Base-by-base conservation (phyloP, 2,888 invertebrate species). In the Sialis fuliginosa region DNA sequence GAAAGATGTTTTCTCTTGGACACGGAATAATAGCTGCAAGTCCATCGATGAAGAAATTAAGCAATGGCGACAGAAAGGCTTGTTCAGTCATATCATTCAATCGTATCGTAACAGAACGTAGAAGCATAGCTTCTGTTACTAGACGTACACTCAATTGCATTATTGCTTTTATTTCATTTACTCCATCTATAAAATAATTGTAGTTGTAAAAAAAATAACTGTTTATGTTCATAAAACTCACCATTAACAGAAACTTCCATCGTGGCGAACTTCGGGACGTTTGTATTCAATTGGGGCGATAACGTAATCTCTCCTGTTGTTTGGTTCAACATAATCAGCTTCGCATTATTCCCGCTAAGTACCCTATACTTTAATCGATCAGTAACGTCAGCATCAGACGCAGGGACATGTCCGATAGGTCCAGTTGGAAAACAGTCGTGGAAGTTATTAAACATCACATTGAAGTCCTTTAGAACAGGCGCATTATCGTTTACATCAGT, bases 401-500 rank as follows among this genome's bases (percentile, higher is more conserved):
- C 96, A 1, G 96, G 96, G 33, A 96, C 85, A 48, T 78, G 74
- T 0, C 95, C 95, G 56, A 96, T 87, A 0, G 88, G 79, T 1
- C 86, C 85, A n/a, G 83, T 81, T 0, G 95, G 93, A 60, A 96
- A 96, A 58, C 88, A 86, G 57, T 92, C 88, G 54, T 83, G 82
- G 63, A 86, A 96, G 59, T 96, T 96, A 66, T 96, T 96, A 65
- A 96, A 91, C 45, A 97, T 82, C 1, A 97, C 58, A 53, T 68
- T 65, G 58, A 97, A 97, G 60, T 97, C 92, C 55, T 87, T 81
- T 55, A 97, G 68, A 54, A 83, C 71, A 0, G 97, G 97, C 0
- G 88, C 86, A 60, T 97, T 96, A 60, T 97, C 97, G 60, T 97
- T 93, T 0, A 91, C 86, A 62, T 95, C 96, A 0, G 88, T 88